phyloP scores from a whole-genome alignment of 2,797 vertebrate species.

The Lophotriccus pileatus region DNA sequence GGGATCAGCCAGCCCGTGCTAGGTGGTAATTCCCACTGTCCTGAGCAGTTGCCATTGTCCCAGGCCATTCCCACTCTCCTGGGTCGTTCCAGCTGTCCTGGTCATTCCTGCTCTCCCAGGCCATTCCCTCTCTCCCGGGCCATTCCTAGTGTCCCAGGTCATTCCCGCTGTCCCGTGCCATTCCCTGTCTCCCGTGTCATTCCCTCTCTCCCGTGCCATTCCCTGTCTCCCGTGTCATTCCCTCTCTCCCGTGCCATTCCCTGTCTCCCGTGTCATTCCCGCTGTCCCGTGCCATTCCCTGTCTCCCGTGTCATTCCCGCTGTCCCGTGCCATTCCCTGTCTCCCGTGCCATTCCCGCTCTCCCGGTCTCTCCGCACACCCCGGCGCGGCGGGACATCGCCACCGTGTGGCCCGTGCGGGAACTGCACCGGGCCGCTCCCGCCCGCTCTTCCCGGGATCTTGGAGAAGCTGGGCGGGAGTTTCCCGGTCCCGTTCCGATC shows the following conservation, averaged over 20 bases:
- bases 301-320: too few species aligned
- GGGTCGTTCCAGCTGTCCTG: fast-evolving
- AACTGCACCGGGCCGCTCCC: not conserved
- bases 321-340: too few species aligned
- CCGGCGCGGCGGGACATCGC: not conserved
- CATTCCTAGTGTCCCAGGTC: not conserved
- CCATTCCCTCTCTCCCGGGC: fast-evolving
- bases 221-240: fast-evolving
- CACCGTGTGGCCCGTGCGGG: not conserved
- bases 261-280: fast-evolving
- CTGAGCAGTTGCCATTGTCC: fast-evolving
- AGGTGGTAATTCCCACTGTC: not conserved
- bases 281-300: too few species aligned
- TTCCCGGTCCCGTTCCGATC: fast-evolving
- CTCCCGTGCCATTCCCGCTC: not conserved
- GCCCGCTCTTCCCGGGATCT: not conserved
- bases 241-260: fast-evolving
- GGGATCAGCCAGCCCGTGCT: not conserved
- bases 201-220: fast-evolving
- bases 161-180: fast-evolving
- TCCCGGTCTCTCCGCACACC: not conserved
- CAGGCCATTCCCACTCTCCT: fast-evolving
- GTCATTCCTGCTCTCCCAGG: fast-evolving
- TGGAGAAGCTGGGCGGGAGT: too few species aligned
- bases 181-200: fast-evolving